A percentile compares a stretch with the other conserved stretches of the same genome.
Conservation (phyloP, 2,888 invertebrate genomes). For the Catonia carolina region DNA sequence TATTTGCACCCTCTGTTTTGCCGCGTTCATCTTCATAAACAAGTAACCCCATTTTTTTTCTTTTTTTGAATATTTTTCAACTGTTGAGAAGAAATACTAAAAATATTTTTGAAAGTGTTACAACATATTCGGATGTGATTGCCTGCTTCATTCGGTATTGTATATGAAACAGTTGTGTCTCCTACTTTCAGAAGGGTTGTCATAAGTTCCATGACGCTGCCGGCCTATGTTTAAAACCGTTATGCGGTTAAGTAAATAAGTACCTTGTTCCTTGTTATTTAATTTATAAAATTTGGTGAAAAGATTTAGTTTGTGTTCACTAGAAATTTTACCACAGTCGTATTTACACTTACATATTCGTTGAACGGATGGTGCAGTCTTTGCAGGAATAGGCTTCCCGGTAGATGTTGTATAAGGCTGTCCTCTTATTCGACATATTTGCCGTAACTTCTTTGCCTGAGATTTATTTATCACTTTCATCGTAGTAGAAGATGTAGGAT, state of each 20-base stretch:
- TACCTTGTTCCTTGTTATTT: not conserved
- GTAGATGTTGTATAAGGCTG: constrained; percentile 2
- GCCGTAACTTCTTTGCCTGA: not conserved
- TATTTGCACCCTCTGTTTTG: not conserved
- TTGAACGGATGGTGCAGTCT: not conserved
- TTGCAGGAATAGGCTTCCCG: not conserved
- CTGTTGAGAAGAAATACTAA: not conserved
- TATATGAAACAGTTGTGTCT: not conserved
- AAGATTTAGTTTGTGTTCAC: constrained; percentile 1
- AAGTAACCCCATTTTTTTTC: not conserved
- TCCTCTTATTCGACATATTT: not conserved
- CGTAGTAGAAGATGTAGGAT: not conserved
- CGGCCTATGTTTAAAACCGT: not conserved
- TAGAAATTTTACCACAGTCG: not conserved
- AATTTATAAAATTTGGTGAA: constrained; percentile 2
- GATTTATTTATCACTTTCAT: not conserved
- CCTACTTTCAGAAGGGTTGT: not conserved
- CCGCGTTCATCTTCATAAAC: not conserved
- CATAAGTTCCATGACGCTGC: not conserved
- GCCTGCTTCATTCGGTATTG: not conserved
- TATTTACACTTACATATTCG: not conserved
- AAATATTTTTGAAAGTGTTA: not conserved
- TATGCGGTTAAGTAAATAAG: constrained; percentile 3
- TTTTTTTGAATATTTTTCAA: not conserved
- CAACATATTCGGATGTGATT: not conserved